Percentiles rank a stretch among this genome's conserved stretches.
Evolutionary conservation across 1,140 invertebrate genomes (phyloP).

Genomic region (Matsumurasca onukii): DNA sequence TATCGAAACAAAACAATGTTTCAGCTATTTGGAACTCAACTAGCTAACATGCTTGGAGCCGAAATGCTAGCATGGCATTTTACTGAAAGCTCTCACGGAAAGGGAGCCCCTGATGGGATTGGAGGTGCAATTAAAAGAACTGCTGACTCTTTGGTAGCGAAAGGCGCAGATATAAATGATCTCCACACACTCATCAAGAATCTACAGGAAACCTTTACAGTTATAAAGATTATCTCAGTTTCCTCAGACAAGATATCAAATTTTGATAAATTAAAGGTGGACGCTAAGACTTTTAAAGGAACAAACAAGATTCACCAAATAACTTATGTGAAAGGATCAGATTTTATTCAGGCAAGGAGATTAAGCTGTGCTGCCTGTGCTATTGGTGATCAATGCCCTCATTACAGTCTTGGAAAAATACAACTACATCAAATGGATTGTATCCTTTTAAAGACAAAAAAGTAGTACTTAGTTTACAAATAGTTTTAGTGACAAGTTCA

Average conservation of each 20-base stretch:
- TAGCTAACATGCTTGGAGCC: conserved; percentile 31
- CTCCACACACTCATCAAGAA: not conserved
- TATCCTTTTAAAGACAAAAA: too few relatives aligned
- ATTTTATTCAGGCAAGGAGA: not conserved
- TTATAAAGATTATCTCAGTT: not conserved
- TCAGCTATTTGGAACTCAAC: conserved; percentile 34
- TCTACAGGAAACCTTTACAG: not conserved
- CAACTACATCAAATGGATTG: not conserved
- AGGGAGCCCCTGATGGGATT: conserved; percentile 50
- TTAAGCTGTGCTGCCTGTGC: not conserved
- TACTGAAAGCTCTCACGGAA: conserved; percentile 50
- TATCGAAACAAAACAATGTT: conserved; percentile 35
- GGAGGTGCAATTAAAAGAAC: conserved; percentile 48
- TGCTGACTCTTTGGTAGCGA: conserved; percentile 44
- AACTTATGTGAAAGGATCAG: not conserved
- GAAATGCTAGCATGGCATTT: conserved; percentile 49
- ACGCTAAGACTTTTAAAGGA: not conserved
- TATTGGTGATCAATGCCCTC: not conserved
- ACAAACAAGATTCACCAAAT: not conserved
- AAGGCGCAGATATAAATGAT: conserved; percentile 43
- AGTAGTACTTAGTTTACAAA: too few relatives aligned
- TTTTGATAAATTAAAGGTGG: not conserved
- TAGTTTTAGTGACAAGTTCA: not conserved
- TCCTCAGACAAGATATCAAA: not conserved
- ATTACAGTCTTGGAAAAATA: not conserved